These are phyloP conservation scores for Lonchura striata DNA, from an alignment of 2,113 vertebrate species.

Conservation along the genomic window DNA sequence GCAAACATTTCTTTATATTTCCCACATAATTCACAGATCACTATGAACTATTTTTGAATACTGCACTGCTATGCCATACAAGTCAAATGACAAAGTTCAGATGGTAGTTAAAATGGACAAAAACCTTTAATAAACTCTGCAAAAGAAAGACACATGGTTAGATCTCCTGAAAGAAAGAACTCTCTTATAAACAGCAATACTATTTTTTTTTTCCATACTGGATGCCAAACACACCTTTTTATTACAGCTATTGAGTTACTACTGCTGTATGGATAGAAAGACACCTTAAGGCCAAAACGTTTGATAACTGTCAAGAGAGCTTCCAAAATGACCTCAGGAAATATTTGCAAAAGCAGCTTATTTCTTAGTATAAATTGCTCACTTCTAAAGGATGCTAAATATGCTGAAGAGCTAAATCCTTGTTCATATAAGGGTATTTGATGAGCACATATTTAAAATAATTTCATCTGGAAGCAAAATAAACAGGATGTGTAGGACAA, in stretches of 20 bases:
- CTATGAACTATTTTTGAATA: background rate
- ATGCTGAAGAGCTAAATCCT: background rate
- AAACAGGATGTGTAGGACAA: background rate
- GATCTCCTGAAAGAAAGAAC: background rate
- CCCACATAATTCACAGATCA: background rate
- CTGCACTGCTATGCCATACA: background rate
- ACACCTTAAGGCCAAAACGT: background rate
- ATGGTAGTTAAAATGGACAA: background rate
- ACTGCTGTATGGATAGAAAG: background rate
- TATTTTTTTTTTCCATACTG: background rate
- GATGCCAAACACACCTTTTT: background rate
- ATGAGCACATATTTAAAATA: background rate
- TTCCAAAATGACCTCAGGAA: background rate
- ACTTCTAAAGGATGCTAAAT: background rate
- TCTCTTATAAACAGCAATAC: background rate
- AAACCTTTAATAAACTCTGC: background rate
- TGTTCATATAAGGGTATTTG: background rate
- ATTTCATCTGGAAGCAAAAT: background rate
- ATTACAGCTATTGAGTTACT: background rate
- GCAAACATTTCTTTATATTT: background rate
- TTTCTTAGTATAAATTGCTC: background rate
- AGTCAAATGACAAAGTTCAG: background rate
- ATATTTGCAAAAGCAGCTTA: background rate
- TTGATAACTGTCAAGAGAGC: background rate
- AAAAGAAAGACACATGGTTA: background rate